These are phyloP conservation scores for Fabriciana adippe DNA, from an alignment of 2,888 invertebrate species.

Conservation along the genomic window DNA sequence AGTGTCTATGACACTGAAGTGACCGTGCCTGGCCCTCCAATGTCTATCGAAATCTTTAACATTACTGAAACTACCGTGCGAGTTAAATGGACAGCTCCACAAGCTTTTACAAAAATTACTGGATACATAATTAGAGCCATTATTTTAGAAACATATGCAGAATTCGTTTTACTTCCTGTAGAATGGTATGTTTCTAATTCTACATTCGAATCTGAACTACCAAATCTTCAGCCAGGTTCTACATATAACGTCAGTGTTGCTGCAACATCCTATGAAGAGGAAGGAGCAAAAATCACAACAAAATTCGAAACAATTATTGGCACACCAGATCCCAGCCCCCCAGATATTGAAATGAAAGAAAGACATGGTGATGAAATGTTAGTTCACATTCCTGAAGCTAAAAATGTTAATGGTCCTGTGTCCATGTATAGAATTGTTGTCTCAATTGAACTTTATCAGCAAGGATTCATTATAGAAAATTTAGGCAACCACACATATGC, in stretches of 20 bases:
- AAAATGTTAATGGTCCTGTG: conserved; percentile 90
- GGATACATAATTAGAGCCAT: conserved; percentile 81
- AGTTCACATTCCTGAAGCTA: conserved; percentile 85
- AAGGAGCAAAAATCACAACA: conserved; percentile 81
- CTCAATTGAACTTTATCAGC: conserved; percentile 84
- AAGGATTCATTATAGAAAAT: conserved; percentile 83
- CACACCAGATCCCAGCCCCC: conserved; percentile 86
- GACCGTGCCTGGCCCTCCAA: conserved; percentile 87
- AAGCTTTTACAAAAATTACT: conserved; percentile 76
- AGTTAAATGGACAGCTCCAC: conserved; percentile 82
- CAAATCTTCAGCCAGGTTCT: conserved; percentile 88
- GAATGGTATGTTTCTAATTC: conserved; percentile 84
- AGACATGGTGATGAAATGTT: conserved; percentile 84
- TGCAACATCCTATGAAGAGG: conserved; percentile 83
- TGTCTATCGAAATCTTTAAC: conserved; percentile 80
- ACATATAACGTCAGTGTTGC: conserved; percentile 88
- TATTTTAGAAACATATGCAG: conserved; percentile 82
- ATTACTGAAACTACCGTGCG: conserved; percentile 84
- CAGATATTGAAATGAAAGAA: conserved; percentile 84
- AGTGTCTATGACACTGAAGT: conserved; percentile 87
- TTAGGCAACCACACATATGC: conserved; percentile 87
- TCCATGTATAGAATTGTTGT: conserved; percentile 88
- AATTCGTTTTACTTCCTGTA: conserved; percentile 69
- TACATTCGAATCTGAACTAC: conserved; percentile 81
- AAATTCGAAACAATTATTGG: conserved; percentile 88